Evolutionary conservation across 1,140 invertebrate genomes (phyloP).

Genomic region (Panagrolaimus sp.): DNA sequence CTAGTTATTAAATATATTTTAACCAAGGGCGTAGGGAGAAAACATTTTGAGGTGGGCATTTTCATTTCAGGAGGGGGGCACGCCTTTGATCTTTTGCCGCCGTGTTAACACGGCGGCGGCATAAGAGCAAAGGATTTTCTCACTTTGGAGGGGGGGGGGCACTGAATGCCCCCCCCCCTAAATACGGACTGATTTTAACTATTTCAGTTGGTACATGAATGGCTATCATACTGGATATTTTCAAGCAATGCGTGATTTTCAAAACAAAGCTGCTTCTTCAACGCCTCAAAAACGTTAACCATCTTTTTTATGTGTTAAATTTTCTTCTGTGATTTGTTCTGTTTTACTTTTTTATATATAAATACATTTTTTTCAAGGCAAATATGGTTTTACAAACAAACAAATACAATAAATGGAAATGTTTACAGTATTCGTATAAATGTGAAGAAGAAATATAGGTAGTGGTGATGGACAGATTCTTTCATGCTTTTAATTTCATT

Average conservation of each 20-base stretch:
- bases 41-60: too few relatives aligned
- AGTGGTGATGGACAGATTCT: background rate
- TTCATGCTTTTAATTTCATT: background rate
- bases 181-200: too few relatives aligned
- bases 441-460: too few relatives aligned
- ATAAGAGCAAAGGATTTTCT: too few relatives aligned
- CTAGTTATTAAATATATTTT: too few relatives aligned
- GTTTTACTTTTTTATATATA: background rate
- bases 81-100: too few relatives aligned
- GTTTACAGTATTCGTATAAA: too few relatives aligned
- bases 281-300: background rate
- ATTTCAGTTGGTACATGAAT: slow-evolving; percentile 86
- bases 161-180: too few relatives aligned
- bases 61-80: too few relatives aligned
- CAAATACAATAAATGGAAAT: background rate
- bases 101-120: too few relatives aligned
- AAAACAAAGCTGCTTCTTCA: background rate
- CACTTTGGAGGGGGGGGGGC: too few relatives aligned
- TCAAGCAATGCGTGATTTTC: slow-evolving; percentile 60
- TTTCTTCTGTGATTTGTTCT: background rate
- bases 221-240: slow-evolving; percentile 80
- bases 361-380: background rate
- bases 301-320: background rate
- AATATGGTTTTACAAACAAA: slow-evolving; percentile 1
- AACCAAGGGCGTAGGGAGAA: too few relatives aligned